Evolutionary conservation across 1,140 invertebrate species (phyloP).

Genomic region (Plodia interpunctella): DNA sequence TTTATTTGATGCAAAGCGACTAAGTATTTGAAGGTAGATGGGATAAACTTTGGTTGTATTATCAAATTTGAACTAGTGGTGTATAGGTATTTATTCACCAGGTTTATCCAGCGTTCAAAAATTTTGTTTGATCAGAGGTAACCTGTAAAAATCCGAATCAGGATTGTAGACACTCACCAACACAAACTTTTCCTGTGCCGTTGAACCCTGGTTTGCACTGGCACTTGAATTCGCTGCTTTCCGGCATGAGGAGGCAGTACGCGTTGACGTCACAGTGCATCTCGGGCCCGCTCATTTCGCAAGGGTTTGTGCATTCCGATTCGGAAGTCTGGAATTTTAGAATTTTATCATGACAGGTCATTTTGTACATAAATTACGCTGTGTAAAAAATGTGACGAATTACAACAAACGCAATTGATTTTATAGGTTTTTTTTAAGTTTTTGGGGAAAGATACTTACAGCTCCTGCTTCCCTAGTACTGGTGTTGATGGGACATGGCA

Average conservation of each 20-base stretch:
- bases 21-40: too few species aligned
- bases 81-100: too few species aligned
- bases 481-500: slow-evolving; percentile 94
- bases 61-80: too few species aligned
- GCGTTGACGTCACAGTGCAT: slow-evolving; percentile 93
- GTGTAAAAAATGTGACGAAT: too few species aligned
- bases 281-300: slow-evolving; percentile 89
- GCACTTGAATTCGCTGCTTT: slow-evolving; percentile 93
- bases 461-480: slow-evolving; percentile 90
- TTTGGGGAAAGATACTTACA: slow-evolving; percentile 75
- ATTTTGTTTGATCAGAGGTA: too few species aligned
- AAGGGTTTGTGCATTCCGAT: slow-evolving; percentile 94
- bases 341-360: slow-evolving; percentile 17
- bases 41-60: too few species aligned
- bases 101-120: too few species aligned
- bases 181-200: slow-evolving; percentile 89
- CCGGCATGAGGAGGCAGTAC: slow-evolving; percentile 90
- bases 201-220: slow-evolving; percentile 97
- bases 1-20: too few species aligned
- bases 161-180: slow-evolving; percentile 63
- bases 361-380: too few species aligned
- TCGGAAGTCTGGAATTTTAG: slow-evolving; percentile 80
- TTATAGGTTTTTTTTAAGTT: too few species aligned
- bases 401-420: too few species aligned
- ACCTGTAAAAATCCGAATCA: background rate